phyloP scores from a whole-genome alignment of 2,797 vertebrate genomes.

The Tinamus major region DNA sequence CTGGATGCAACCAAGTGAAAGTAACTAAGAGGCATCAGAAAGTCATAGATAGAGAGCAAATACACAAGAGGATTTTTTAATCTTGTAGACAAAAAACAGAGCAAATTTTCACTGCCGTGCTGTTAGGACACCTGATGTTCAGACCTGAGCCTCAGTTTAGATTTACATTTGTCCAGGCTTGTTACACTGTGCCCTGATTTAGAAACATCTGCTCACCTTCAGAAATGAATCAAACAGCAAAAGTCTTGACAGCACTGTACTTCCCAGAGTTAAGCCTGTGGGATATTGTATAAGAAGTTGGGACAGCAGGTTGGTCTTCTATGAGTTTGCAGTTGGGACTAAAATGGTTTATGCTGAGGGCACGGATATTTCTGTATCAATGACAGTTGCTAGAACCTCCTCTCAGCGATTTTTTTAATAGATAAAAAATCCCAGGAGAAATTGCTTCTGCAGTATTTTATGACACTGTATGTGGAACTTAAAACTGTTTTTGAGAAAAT shows the following conservation, averaged over 20 bases:
- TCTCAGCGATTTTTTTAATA: background rate
- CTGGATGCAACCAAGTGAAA: background rate
- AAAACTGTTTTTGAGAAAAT: background rate
- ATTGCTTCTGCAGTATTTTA: background rate
- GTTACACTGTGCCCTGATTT: background rate
- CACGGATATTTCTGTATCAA: background rate
- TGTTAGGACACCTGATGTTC: background rate
- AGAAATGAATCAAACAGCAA: constrained; percentile 14
- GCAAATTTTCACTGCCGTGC: background rate
- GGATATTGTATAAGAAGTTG: background rate
- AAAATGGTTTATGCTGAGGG: background rate
- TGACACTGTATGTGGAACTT: background rate
- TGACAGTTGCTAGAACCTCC: background rate
- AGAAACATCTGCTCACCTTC: background rate
- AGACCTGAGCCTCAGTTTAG: background rate
- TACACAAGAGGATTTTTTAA: background rate
- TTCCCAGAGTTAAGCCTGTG: background rate
- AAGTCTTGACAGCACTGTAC: constrained; percentile 1
- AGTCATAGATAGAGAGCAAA: background rate
- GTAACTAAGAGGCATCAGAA: background rate
- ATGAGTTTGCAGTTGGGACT: background rate
- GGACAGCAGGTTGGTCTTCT: background rate
- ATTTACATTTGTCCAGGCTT: background rate
- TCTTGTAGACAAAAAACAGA: background rate
- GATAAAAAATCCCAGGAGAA: background rate